Base-by-base conservation (phyloP, 2,888 invertebrate genomes). In the Sialis fuliginosa region DNA sequence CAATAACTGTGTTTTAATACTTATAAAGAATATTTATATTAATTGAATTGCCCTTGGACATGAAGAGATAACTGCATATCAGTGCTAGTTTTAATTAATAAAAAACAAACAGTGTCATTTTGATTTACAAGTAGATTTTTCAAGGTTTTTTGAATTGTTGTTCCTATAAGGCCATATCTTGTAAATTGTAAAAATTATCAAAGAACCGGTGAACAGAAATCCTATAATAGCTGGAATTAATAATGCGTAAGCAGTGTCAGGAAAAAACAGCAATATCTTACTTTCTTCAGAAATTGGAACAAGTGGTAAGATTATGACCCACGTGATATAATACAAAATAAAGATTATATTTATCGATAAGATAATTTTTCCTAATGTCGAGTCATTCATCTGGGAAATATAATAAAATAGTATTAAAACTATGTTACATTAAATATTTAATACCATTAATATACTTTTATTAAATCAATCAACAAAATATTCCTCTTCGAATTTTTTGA, bases 241-340 rank as follows among this genome's bases (percentile, higher is more conserved):
- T 9, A 83, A 65, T 33, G 72, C 75, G 65, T 74, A 72, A 58
- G 69, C 63, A 52, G 75, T 67, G 50, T 74, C 63, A 5, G 74
- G 73, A 53, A 77, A 71, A 48, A 70, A 57, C 30, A 61, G 57
- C 4, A 61, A 51, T 7, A 57, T 43, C 33, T 57, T 54, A 58
- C 60, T 58, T 69, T 80, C 71, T 67, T 72, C 67, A 57, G 72
- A 72, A 53, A 72, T 67, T 46, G 74, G 69, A 55, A 79, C 72
- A 56, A 83, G 81, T 2, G 82, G 82, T 54, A 79, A 69, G 42
- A 75, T 72, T 48, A 79, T 74, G 12, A 81, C 64, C 81, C 81
- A 82, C 48, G 77, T 61, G 34, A 75, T 71, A 51, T 79, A 70
- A 55, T 78, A 69, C 1, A 71, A 52, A 55, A 78, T 78, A 47